These are phyloP conservation scores for Naja naja DNA, from an alignment of 2,113 vertebrate species.

Conservation along the genomic window DNA sequence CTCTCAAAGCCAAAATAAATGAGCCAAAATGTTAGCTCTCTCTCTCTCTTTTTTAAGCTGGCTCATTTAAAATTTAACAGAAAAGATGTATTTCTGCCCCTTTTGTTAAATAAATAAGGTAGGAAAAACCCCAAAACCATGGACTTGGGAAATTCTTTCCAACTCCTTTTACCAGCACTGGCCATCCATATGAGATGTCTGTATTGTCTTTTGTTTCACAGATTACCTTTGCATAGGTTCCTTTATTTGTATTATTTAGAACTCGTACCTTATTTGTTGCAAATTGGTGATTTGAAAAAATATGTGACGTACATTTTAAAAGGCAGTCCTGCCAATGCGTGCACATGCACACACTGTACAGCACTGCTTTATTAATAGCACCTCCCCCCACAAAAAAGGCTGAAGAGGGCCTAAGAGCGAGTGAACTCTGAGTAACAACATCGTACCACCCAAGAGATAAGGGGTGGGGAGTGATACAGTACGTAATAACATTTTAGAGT, in stretches of 20 bases:
- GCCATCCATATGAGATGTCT: not conserved
- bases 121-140: not conserved
- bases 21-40: not conserved
- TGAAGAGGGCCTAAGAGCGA: not conserved
- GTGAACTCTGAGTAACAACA: not conserved
- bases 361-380: not conserved
- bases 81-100: not conserved
- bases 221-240: not conserved
- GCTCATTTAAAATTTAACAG: not conserved
- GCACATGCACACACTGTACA: not conserved
- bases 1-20: not conserved
- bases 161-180: not conserved
- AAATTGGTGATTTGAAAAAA: not conserved
- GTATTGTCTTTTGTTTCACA: not conserved
- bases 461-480: not conserved
- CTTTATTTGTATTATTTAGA: not conserved
- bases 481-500: not conserved
- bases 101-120: not conserved
- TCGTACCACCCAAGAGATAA: not conserved
- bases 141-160: not conserved
- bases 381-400: not conserved
- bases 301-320: not conserved
- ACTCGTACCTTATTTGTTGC: not conserved
- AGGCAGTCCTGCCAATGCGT: not conserved
- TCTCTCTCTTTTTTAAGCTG: not conserved